Evolutionary conservation across 2,888 invertebrate genomes (phyloP).

Genomic region (Drosophila nr. medialis): DNA sequence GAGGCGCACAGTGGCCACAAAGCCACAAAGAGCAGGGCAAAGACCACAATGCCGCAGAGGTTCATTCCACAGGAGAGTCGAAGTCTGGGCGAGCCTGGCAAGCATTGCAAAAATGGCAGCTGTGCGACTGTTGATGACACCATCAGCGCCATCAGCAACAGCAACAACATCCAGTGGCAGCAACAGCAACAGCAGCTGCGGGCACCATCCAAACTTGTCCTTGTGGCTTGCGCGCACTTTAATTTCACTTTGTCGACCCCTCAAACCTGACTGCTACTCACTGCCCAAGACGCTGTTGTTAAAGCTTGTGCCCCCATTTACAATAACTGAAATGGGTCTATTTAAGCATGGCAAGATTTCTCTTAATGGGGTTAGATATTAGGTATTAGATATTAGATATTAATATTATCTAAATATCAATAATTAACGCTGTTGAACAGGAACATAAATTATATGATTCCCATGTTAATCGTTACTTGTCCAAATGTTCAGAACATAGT

Average conservation of each 20-base stretch:
- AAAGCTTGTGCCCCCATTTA: neutral
- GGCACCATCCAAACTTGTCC: constrained; percentile 72
- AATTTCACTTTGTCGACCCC: constrained; percentile 73
- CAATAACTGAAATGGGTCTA: neutral
- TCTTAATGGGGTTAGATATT: neutral
- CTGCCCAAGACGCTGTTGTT: constrained; percentile 21
- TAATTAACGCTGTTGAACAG: neutral
- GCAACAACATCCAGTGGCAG: neutral
- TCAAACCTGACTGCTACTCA: neutral
- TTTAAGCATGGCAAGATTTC: neutral
- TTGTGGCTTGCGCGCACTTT: constrained; percentile 73
- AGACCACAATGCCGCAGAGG: constrained; percentile 65
- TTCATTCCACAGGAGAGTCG: constrained; percentile 25
- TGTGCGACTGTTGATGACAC: constrained; percentile 17
- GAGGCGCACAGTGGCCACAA: constrained; percentile 33
- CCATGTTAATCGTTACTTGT: neutral
- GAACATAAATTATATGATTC: too few species aligned
- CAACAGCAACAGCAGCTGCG: constrained; percentile 67
- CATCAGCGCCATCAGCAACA: neutral
- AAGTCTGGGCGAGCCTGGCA: constrained; percentile 13
- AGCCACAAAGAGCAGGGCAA: constrained; percentile 60
- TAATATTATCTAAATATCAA: neutral
- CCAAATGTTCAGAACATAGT: neutral
- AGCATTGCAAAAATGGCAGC: constrained; percentile 13
- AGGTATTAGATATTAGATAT: neutral